Evolutionary conservation across 2,888 invertebrate genomes (phyloP), one percentile per base, ranked within the genome.

Genomic region (Dynastes tityus): DNA sequence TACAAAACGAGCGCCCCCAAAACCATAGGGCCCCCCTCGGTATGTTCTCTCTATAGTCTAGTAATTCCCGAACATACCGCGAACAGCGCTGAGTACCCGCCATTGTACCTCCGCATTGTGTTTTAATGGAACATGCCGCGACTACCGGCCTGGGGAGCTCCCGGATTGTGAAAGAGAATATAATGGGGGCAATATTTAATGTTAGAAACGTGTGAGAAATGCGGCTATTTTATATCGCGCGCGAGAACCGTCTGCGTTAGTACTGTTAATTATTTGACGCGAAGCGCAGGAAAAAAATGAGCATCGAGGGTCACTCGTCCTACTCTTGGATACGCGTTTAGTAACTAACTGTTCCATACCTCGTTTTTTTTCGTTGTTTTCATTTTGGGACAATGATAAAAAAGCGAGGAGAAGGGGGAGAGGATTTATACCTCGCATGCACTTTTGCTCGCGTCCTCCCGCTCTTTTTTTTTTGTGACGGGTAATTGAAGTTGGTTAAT

Each of bases 181-280:
- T 73, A 73, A 73, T 73, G 61, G 73, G 5, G 61, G 73, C 73
- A 73, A 73, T 73, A 73, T 73, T 73, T 73, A 55, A 58, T 73
- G 73, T 58, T 73, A 58, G 37, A n/a, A 71, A 22, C 16, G 51
- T 11, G 53, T 61, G 73, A 73, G 73, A 73, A 73, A 73, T 73
- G 55, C 32, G 73, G 22, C 61, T 73, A 58, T 22, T 40, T 40
- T 65, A n/a, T 53, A 53, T 53, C 5, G 53, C 16, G 53, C 53
- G 53, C 51, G 51, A 13, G 13, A 16, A 53, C 53, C 13, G 16
- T 53, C 53, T 53, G 53, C 16, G 53, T 53, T 53, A 53, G 53
- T 16, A 53, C n/a, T 16, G 53, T 53, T 53, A 53, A 53, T 53
- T 53, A 53, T 53, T 53, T n/a, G n/a, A 53, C n/a, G 53, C 16